Percentiles rank a stretch among this genome's conserved stretches.
Evolutionary conservation across 1,140 invertebrate species (phyloP).

Genomic region (Aphaenogaster ashmeadi): DNA sequence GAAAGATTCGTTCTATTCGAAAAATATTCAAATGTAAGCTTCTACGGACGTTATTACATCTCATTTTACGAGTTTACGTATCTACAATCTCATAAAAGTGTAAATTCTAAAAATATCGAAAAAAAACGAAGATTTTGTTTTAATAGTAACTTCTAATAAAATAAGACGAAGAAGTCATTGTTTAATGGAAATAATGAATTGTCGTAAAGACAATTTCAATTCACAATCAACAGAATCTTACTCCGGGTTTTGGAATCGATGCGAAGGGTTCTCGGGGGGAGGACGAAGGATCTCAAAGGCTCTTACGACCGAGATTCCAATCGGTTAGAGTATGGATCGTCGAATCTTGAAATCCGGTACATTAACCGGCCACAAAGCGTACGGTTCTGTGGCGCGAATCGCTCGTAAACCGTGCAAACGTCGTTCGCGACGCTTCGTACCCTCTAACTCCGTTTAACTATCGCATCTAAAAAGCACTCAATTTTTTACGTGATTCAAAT

Average conservation of each 20-base stretch:
- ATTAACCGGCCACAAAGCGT: conserved; percentile 77
- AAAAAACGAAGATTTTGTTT: background rate
- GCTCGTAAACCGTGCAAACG: conserved; percentile 78
- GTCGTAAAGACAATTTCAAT: background rate
- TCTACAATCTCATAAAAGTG: background rate
- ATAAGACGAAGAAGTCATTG: background rate
- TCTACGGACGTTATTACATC: background rate
- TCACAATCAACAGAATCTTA: background rate
- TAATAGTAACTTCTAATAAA: background rate
- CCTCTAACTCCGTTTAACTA: conserved; percentile 74
- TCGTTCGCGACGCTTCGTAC: conserved; percentile 72
- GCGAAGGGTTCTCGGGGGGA: background rate
- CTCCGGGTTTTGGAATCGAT: background rate
- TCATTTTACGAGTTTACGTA: background rate
- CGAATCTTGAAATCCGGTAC: conserved; percentile 75
- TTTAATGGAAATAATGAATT: background rate
- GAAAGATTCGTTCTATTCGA: background rate
- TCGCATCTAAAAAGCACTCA: conserved; percentile 76
- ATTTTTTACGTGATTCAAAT: conserved; percentile 63
- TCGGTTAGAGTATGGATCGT: conserved; percentile 64
- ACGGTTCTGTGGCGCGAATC: conserved; percentile 64
- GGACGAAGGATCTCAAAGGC: background rate
- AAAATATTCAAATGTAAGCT: conserved; percentile 37
- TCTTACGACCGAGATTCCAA: conserved; percentile 59
- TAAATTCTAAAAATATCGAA: background rate